Conservation (phyloP, 2,888 invertebrate species). For the Oscheius onirici region DNA sequence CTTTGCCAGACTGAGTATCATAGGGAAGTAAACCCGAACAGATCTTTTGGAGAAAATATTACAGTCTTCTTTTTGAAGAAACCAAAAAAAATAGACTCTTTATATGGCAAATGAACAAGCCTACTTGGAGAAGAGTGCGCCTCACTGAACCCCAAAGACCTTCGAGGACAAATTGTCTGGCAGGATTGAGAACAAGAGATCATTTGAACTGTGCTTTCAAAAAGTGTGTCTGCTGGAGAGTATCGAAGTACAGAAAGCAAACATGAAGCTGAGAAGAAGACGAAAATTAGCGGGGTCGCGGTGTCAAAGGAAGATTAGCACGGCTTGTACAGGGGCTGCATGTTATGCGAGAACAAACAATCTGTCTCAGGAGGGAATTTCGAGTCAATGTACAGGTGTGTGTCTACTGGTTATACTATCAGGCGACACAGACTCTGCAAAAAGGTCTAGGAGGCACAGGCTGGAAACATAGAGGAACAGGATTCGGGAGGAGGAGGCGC, state of each 20-base stretch:
- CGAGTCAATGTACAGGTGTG: neutral
- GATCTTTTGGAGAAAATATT: no score
- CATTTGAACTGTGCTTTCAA: neutral
- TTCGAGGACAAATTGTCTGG: neutral
- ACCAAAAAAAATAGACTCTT: no score
- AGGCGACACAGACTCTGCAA: neutral
- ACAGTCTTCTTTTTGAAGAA: no score
- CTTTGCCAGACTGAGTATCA: no score
- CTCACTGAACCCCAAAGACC: neutral
- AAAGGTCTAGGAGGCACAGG: neutral
- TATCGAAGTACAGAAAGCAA: constrained; percentile 2
- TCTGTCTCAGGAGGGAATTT: neutral
- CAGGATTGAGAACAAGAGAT: neutral
- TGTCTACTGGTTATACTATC: neutral
- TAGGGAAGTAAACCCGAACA: no score
- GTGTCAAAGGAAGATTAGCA: constrained; percentile 23
- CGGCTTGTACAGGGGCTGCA: constrained; percentile 11
- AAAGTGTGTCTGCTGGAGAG: neutral
- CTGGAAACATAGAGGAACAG: neutral
- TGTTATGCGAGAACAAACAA: constrained; percentile 30
- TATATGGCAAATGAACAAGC: no score
- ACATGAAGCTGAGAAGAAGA: neutral
- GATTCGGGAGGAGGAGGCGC: neutral
- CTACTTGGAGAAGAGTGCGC: neutral
- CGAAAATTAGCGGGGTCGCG: constrained; percentile 6